A percentile compares a stretch with the other conserved stretches of the same genome.
Evolutionary conservation across 2,113 vertebrate species (phyloP).

Genomic region (Saiga tatarica): DNA sequence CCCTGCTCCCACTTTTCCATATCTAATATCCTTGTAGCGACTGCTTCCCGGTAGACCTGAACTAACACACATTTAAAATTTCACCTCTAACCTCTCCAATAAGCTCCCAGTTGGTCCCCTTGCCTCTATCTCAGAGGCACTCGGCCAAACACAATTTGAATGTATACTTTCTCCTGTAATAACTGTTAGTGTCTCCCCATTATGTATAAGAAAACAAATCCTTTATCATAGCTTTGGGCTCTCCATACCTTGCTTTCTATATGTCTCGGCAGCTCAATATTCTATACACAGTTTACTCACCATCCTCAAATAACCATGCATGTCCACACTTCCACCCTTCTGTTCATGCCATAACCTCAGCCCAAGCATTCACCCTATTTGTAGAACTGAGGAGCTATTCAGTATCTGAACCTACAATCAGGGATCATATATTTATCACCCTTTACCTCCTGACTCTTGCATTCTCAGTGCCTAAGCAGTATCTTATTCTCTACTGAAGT

Average conservation of each 20-base stretch:
- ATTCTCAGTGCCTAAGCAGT: neutral
- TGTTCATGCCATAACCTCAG: neutral
- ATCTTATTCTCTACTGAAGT: neutral
- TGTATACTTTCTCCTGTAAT: neutral
- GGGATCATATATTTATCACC: neutral
- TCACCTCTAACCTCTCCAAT: neutral
- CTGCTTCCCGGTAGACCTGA: neutral
- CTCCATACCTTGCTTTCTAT: neutral
- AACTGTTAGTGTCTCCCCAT: neutral
- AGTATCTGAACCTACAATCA: neutral
- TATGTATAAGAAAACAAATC: neutral
- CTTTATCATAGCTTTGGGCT: neutral
- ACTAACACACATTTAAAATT: neutral
- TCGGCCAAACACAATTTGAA: neutral
- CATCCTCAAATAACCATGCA: neutral
- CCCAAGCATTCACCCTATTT: neutral
- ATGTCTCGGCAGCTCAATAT: neutral
- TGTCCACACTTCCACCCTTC: neutral
- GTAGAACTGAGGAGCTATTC: neutral
- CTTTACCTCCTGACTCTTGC: neutral
- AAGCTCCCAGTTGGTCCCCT: neutral
- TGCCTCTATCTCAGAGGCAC: neutral
- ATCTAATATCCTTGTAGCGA: neutral
- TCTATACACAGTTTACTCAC: neutral
- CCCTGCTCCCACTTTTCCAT: neutral